Evolutionary conservation across 2,113 vertebrate genomes (phyloP).

Genomic region (Pollimyrus isidori): DNA sequence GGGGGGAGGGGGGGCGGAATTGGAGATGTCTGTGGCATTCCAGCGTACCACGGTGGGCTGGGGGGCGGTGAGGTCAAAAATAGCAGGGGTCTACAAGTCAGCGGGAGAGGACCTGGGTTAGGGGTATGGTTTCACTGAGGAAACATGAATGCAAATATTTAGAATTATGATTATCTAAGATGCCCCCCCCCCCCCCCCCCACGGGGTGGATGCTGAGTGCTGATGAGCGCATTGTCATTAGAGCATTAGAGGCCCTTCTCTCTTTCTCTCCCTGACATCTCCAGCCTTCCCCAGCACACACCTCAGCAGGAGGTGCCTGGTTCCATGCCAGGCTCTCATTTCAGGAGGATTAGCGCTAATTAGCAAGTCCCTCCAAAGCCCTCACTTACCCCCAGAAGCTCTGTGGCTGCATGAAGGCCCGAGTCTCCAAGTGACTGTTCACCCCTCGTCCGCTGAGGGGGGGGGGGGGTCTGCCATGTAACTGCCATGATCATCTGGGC

Average conservation of each 20-base stretch:
- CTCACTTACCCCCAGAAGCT: not conserved
- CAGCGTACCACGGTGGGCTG: not conserved
- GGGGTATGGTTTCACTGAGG: not conserved
- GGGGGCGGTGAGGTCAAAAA: not conserved
- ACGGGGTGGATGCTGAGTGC: not conserved
- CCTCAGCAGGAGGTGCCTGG: conserved; percentile 12
- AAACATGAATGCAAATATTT: not conserved
- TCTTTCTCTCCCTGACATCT: not conserved
- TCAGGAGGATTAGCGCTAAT: conserved; percentile 26
- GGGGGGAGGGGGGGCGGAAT: not conserved
- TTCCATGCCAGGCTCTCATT: conserved; percentile 27
- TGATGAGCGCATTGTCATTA: not conserved
- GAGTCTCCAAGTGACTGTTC: conserved; percentile 13
- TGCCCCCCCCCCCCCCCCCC: not conserved
- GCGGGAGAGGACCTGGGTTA: not conserved
- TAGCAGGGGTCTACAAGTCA: not conserved
- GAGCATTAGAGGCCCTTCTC: too few relatives aligned
- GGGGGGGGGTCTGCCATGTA: not conserved
- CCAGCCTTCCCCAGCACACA: not conserved
- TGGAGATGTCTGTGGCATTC: not conserved
- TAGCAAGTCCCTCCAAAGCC: conserved; percentile 15
- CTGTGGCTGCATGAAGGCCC: not conserved
- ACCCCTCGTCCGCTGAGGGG: not conserved
- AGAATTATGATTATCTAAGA: not conserved
- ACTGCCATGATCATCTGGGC: too few relatives aligned